Evolutionary conservation across 37 sponge, comb jelly and placozoan species (phyloP).

Genomic region (Bolinopsis microptera): DNA sequence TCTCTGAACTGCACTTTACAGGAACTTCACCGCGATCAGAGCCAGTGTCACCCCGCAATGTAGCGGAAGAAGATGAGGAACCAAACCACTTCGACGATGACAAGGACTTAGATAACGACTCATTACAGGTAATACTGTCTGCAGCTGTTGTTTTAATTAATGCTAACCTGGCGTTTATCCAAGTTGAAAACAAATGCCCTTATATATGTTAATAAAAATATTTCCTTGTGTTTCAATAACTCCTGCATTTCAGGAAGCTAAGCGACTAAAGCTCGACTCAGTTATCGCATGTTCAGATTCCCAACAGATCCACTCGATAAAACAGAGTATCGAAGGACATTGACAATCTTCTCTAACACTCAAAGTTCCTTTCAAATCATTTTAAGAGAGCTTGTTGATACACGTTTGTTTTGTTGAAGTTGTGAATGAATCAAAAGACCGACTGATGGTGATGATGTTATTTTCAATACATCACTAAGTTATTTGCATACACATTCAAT

Average conservation of each 20-base stretch:
- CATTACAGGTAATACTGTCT: background rate
- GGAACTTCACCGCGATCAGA: background rate
- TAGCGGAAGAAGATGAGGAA: background rate
- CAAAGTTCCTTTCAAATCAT: no score
- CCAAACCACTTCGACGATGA: background rate
- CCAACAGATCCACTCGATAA: background rate
- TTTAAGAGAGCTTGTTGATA: no score
- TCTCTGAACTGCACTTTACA: background rate
- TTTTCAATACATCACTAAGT: no score
- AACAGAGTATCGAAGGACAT: background rate
- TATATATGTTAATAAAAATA: no score
- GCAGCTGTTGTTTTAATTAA: no score
- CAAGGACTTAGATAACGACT: background rate
- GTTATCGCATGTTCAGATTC: background rate
- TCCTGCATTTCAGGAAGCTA: background rate
- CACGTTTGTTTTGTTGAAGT: no score
- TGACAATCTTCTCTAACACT: no score
- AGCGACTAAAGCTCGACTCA: conserved; percentile 16
- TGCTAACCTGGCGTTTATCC: no score
- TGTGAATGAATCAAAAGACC: no score
- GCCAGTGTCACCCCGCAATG: background rate
- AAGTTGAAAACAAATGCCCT: no score
- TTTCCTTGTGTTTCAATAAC: background rate
- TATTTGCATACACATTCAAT: no score
- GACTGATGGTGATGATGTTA: no score